These are phyloP conservation scores for Cancer borealis DNA, from an alignment of 2,888 invertebrate genomes.

Conservation along the genomic window DNA sequence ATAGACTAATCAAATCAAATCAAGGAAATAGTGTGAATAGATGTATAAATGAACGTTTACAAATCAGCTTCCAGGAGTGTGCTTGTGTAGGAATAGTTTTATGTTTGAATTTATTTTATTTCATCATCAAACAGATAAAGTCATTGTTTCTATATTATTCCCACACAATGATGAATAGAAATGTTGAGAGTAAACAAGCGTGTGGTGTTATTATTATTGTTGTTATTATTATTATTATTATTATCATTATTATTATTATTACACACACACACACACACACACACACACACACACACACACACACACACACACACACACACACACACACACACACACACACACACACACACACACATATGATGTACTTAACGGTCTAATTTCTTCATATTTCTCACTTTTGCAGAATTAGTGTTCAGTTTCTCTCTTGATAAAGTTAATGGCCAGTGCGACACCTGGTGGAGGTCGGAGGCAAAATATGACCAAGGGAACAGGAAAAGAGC, in stretches of 20 bases:
- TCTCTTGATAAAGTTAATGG: not conserved
- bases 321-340: conserved; percentile 12
- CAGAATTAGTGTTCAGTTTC: conserved; percentile 3
- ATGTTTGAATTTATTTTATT: not conserved
- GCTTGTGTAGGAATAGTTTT: not conserved
- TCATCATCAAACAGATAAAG: conserved; percentile 6
- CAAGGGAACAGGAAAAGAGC: not conserved
- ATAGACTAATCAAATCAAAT: not conserved
- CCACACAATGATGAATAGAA: not conserved
- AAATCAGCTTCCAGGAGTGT: not conserved
- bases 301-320: conserved; percentile 36
- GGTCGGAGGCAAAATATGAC: not conserved
- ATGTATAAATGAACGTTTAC: not conserved
- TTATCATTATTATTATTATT: too few relatives aligned
- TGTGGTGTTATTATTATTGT: too few relatives aligned
- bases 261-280: not conserved
- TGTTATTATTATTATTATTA: too few relatives aligned
- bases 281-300: conserved; percentile 20
- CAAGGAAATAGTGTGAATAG: not conserved
- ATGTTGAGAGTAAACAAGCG: too few relatives aligned
- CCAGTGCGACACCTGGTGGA: not conserved
- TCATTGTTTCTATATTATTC: not conserved
- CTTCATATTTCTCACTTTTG: not conserved
- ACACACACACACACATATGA: not conserved
- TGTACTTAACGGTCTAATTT: not conserved